These are phyloP conservation scores for Mechanitis messenoides DNA, from an alignment of 2,888 invertebrate species.

Conservation along the genomic window DNA sequence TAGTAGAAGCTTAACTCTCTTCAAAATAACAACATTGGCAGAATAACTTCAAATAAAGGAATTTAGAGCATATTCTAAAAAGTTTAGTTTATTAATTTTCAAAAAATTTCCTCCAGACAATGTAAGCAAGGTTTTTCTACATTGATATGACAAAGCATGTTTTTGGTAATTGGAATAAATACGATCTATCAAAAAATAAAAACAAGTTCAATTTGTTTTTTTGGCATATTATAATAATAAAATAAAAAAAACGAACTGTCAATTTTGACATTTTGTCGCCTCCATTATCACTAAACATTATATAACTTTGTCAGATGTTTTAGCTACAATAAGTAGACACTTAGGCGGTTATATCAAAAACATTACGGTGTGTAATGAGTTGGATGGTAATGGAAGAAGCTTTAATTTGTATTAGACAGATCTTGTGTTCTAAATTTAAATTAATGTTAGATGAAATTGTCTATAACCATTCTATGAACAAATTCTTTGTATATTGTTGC, in stretches of 20 bases:
- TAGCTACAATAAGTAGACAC: slow-evolving; percentile 48
- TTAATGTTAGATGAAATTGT: slow-evolving; percentile 45
- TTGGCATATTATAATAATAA: no score
- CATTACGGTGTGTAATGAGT: slow-evolving; percentile 48
- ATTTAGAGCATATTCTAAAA: no score
- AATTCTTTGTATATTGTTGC: slow-evolving; percentile 19
- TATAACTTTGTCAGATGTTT: slow-evolving; percentile 41
- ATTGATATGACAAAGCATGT: no score
- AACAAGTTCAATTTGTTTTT: no score
- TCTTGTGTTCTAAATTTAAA: slow-evolving; percentile 63
- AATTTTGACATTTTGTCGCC: slow-evolving; percentile 25
- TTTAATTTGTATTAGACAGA: slow-evolving; percentile 74
- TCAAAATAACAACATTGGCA: no score
- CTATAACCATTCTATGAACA: slow-evolving; percentile 29
- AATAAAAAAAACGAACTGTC: no score
- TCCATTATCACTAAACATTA: slow-evolving; percentile 25
- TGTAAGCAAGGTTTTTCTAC: slow-evolving; percentile 24
- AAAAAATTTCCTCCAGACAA: no score
- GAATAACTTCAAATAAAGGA: no score
- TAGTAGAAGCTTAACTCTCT: neutral
- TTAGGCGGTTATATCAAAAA: slow-evolving; percentile 51
- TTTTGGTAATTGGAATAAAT: no score
- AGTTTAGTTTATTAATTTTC: no score
- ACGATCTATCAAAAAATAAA: no score
- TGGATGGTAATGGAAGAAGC: slow-evolving; percentile 71